Percentiles rank a stretch among this genome's conserved stretches.
phyloP scores from a whole-genome alignment of 1,140 invertebrate genomes.

The Spodoptera frugiperda region DNA sequence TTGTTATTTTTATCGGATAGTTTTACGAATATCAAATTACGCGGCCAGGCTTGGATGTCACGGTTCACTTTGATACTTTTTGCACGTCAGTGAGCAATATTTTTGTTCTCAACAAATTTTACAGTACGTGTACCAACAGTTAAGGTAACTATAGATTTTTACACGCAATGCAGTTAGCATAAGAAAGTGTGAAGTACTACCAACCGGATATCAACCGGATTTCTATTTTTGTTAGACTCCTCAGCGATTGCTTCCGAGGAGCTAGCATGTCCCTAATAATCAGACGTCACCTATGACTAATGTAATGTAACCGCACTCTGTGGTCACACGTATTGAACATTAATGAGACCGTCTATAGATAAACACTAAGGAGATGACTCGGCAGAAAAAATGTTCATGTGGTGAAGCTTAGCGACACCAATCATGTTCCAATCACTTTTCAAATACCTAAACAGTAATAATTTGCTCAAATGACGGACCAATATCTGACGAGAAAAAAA shows the following conservation, averaged over 20 bases:
- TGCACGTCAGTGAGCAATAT: conserved; percentile 23
- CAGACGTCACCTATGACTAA: conserved; percentile 4
- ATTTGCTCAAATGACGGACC: background rate
- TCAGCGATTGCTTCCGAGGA: conserved; percentile 16
- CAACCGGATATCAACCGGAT: conserved; percentile 33
- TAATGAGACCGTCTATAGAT: background rate
- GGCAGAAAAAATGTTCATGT: background rate
- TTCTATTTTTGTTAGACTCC: conserved; percentile 24
- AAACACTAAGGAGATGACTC: background rate
- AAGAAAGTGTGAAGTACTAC: conserved; percentile 36
- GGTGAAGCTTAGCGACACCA: background rate
- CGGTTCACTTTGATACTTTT: conserved; percentile 43
- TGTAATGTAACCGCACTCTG: background rate
- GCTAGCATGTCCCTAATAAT: background rate
- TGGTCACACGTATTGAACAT: background rate
- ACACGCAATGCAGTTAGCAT: conserved; percentile 29
- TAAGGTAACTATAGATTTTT: background rate
- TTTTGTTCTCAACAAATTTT: conserved; percentile 25
- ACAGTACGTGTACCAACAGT: background rate
- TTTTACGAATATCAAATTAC: conserved; percentile 46
- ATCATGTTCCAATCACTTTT: too few species aligned
- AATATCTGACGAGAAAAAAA: too few species aligned
- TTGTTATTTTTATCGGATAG: conserved; percentile 45
- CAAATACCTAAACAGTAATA: background rate
- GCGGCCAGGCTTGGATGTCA: conserved; percentile 23